These are phyloP conservation scores for Amblyornis subalaris DNA, from an alignment of 2,113 vertebrate genomes.

Conservation along the genomic window DNA sequence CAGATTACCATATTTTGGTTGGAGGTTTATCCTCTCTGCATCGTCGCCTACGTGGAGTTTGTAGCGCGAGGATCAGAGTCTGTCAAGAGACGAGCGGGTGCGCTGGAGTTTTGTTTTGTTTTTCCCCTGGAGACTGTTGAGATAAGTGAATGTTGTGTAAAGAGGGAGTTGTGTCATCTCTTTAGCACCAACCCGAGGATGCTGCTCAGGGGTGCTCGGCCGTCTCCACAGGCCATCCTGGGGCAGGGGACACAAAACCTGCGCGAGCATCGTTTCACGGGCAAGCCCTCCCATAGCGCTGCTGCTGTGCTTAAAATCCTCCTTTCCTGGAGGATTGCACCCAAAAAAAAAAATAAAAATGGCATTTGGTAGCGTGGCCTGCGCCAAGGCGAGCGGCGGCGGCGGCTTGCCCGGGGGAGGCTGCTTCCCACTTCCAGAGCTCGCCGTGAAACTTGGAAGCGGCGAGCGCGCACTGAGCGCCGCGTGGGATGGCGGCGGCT, in stretches of 20 bases:
- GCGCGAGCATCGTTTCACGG: accelerated
- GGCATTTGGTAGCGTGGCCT: background rate
- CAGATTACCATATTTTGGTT: slow-evolving; percentile 48
- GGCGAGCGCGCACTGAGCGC: background rate
- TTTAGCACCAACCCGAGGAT: background rate
- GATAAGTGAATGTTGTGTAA: slow-evolving; percentile 25
- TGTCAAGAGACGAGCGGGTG: slow-evolving; percentile 14
- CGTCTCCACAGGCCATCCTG: accelerated
- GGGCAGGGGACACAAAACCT: background rate
- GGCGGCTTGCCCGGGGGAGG: slow-evolving; percentile 6
- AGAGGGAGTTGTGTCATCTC: background rate
- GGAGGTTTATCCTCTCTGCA: slow-evolving; percentile 64
- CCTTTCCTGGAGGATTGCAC: background rate
- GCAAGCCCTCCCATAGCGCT: background rate
- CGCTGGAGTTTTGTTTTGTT: slow-evolving; percentile 38
- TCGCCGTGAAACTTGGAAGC: slow-evolving; percentile 30
- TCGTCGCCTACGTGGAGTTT: slow-evolving; percentile 48
- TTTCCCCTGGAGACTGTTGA: slow-evolving; percentile 4
- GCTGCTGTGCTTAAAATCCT: background rate
- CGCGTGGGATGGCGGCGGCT: slow-evolving; percentile 31
- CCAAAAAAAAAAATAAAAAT: background rate
- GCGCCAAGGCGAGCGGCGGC: slow-evolving; percentile 29
- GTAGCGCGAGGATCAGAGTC: slow-evolving; percentile 51
- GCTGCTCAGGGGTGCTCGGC: background rate
- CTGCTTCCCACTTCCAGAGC: slow-evolving; percentile 45